Evolutionary conservation across 2,888 invertebrate species (phyloP), one percentile per base, ranked within the genome.

Genomic region (Polyommatus icarus): DNA sequence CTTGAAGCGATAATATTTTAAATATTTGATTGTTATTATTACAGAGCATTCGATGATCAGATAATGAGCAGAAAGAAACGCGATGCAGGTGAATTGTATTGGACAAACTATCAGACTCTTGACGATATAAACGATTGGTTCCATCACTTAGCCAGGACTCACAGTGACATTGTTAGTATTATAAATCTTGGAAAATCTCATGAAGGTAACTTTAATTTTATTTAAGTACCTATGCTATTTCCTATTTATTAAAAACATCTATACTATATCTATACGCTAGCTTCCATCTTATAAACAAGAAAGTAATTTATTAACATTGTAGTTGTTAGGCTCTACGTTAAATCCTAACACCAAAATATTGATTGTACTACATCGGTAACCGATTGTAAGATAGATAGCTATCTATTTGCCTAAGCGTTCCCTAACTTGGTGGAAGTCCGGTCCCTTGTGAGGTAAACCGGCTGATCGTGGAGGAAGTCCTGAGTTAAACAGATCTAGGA

Each of bases 101-200:
- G 92, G 91, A 90, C 89, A 0, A 88, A 87, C 77, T 94, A 90
- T 77, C 92, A 92, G 80, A 88, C 87, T 15, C 82, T 87, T 12
- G 93, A 89, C 2, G 88, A 95, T 78, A 95, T 95, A 72, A 94
- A 96, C 79, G 85, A 82, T 0, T 96, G 96, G 94, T 87, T 96
- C 73, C 78, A 88, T 4, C 81, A 89, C 24, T 84, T 93, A 59
- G 88, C 87, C 1, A 80, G 83, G 7, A 85, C 80, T 7, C 80
- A 90, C 50, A 84, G 87, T 36, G 78, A 84, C 78, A 80, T 91
- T 40, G 93, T 92, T 0, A 84, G 88, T 29, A 82, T 95, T 0
- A 83, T 96, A 20, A 88, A 87, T 40, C 93, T 89, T 78, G 96
- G 96, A 46, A 86, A 86, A 54, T 86, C 90, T 67, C 80, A 83